Conservation (phyloP, 1,140 invertebrate genomes). For the Drosophila chauvacae region DNA sequence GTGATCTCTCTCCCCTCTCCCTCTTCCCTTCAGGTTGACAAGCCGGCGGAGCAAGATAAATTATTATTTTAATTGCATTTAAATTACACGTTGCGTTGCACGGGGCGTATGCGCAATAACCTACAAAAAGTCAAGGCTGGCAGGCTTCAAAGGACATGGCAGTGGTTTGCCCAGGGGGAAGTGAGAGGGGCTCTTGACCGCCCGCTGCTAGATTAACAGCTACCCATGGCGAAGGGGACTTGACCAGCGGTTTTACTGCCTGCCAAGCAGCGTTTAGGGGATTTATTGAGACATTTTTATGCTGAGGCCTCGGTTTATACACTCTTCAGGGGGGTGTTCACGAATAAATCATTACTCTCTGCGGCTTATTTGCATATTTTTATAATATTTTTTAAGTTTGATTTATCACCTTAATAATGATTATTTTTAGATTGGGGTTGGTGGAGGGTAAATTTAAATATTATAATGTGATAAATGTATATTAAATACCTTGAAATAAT, state of each 20-base stretch:
- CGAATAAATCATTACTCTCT: not conserved
- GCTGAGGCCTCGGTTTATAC: slow-evolving; percentile 3
- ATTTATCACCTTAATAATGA: not conserved
- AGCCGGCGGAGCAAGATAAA: slow-evolving; percentile 70
- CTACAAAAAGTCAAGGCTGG: slow-evolving; percentile 53
- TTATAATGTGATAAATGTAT: not conserved
- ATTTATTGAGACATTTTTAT: slow-evolving; percentile 37
- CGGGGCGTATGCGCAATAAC: slow-evolving; percentile 63
- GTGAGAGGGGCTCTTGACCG: slow-evolving; percentile 7
- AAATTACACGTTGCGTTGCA: slow-evolving; percentile 68
- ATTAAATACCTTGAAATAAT: not conserved
- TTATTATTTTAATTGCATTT: slow-evolving; percentile 83
- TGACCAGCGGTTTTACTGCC: slow-evolving; percentile 30
- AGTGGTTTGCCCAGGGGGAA: not conserved
- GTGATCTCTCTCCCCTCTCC: slow-evolving; percentile 31
- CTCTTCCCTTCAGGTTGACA: slow-evolving; percentile 49
- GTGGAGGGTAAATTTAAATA: not conserved
- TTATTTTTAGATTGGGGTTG: not conserved
- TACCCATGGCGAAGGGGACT: slow-evolving; percentile 29
- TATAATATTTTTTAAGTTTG: not conserved
- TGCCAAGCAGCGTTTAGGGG: slow-evolving; percentile 35
- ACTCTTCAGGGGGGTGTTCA: not conserved
- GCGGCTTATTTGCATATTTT: slow-evolving; percentile 10
- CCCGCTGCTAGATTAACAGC: slow-evolving; percentile 62
- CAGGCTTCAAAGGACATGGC: slow-evolving; percentile 25